Base-by-base conservation (phyloP, 2,113 vertebrate species). In the Pituophis catenifer region DNA sequence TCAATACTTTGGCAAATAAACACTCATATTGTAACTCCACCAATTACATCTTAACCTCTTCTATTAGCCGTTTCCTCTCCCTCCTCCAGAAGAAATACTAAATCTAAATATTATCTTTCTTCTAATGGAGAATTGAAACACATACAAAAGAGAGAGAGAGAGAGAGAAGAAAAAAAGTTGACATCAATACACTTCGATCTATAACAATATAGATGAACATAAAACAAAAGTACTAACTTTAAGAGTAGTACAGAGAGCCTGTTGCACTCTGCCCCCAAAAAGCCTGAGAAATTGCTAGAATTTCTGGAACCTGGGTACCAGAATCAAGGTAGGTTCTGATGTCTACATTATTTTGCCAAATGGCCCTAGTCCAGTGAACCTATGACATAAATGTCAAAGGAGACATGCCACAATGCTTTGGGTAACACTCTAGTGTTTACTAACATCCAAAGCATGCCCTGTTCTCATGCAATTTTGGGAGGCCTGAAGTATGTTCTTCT, bases 1-100 rank as follows among this genome's bases (percentile, higher is more conserved):
- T 38, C 29, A 92, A 90, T 90, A 62, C 19, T 93, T 88, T 95
- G 90, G 89, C n/a, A 55, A 81, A 21, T 55, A 81, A 54, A 81
- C 55, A 7, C 3, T 13, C 23, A 12, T 19, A 21, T 3, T 81
- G 70, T 19, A 81, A 81, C 7, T 81, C 70, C 70, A 38, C 70
- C 33, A 81, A 81, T 8, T 19, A 38, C 15, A 81, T 81, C 15
- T 21, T 38, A 38, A 81, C 6, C n/a, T 81, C 5, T 70, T 70
- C 65, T 38, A 81, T 70, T 70, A 70, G 29, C 26, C 1, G 33
- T 7, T 81, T 81, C 70, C 70, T 75, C 70, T 75, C n/a, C n/a
- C n/a, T 17, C 7, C 17, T 81, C 33, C 70, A 81, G 70, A 38
- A 81, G 15, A 21, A 81, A 81, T 81, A 81, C 2, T 81, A 38